A percentile compares a stretch with the other conserved stretches of the same genome.
Conservation (phyloP, 2,113 vertebrate species). For the Dasyornis broadbenti region DNA sequence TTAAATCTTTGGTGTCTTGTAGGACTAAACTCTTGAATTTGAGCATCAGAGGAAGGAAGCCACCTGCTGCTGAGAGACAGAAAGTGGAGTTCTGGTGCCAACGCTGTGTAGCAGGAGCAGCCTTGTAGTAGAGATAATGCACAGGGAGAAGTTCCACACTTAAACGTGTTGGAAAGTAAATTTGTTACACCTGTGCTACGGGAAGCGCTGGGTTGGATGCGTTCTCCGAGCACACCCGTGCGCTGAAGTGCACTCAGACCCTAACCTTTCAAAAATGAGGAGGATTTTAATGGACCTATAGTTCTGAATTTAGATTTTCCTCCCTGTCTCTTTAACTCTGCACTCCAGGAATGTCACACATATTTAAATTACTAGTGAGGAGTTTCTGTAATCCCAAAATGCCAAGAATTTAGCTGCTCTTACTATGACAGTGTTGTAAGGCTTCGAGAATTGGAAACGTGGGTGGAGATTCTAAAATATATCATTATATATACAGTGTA, state of each 20-base stretch:
- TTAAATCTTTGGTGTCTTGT: neutral
- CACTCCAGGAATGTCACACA: neutral
- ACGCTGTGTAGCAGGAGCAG: neutral
- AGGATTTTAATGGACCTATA: neutral
- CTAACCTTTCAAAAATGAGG: neutral
- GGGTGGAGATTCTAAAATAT: neutral
- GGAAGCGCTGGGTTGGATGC: fast-evolving
- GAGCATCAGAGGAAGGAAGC: neutral
- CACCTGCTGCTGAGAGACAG: neutral
- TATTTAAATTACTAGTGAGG: neutral
- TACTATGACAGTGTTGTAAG: neutral
- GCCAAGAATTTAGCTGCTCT: neutral
- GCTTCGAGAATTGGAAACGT: neutral
- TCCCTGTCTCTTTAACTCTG: neutral
- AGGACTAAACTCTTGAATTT: neutral
- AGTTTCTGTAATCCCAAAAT: neutral
- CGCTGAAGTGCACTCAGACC: neutral
- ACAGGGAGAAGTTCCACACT: neutral
- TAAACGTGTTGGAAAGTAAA: neutral
- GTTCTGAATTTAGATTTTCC: neutral
- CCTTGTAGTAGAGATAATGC: neutral
- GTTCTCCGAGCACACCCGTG: neutral
- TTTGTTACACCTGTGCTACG: neutral
- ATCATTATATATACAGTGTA: no score
- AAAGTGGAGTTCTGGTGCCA: neutral